These are phyloP conservation scores for Tylochromis polylepis DNA, from an alignment of 2,113 vertebrate genomes.

Conservation along the genomic window DNA sequence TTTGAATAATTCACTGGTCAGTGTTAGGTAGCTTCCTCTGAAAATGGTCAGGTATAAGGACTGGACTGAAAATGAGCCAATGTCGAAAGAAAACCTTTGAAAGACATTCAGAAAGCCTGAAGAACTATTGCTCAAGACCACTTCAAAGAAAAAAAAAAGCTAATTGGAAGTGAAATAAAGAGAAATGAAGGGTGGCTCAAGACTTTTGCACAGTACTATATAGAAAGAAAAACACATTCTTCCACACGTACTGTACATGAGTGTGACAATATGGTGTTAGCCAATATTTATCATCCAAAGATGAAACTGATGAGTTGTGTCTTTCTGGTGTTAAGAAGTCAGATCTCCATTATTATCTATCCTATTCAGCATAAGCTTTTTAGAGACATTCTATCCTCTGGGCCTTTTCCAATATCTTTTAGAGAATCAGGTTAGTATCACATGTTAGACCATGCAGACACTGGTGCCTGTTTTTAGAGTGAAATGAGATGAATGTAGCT, in stretches of 20 bases:
- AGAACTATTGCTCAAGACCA: not conserved
- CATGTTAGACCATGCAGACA: conserved; percentile 21
- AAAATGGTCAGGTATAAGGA: not conserved
- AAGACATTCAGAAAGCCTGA: not conserved
- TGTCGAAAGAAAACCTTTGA: not conserved
- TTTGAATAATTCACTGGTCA: not conserved
- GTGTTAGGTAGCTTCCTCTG: not conserved
- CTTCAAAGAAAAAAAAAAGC: not conserved
- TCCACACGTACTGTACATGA: not conserved
- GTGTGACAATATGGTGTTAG: not conserved
- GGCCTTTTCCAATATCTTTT: conserved; percentile 15
- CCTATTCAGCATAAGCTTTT: conserved; percentile 32
- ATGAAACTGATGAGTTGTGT: conserved; percentile 1
- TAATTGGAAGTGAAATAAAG: not conserved
- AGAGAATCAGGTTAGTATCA: conserved; percentile 24
- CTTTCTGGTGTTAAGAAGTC: conserved; percentile 18
- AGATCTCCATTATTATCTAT: conserved; percentile 30
- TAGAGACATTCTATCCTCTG: conserved; percentile 14
- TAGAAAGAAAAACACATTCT: not conserved
- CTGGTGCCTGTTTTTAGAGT: conserved; percentile 27
- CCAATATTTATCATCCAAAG: not conserved
- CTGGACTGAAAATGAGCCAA: not conserved
- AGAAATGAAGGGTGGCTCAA: not conserved
- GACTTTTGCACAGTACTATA: not conserved
- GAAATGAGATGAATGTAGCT: conserved; percentile 24